These are phyloP conservation scores for Cynocephalus volans DNA, from an alignment of 2,113 vertebrate species.

Conservation along the genomic window DNA sequence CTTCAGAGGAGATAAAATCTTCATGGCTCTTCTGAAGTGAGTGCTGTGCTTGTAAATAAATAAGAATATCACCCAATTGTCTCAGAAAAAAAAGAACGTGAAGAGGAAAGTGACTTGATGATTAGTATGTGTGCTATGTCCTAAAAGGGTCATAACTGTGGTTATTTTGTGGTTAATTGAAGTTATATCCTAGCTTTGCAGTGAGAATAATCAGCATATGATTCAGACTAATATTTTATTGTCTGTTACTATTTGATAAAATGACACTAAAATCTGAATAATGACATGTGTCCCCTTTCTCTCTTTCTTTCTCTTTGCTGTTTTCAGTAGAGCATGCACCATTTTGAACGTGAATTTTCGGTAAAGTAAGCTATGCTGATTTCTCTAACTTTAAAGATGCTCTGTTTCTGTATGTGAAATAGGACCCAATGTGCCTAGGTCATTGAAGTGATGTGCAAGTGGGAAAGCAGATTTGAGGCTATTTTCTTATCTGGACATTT, in stretches of 20 bases:
- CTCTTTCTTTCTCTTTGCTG: constrained; percentile 89
- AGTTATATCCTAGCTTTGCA: background rate
- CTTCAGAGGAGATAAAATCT: background rate
- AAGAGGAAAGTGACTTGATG: background rate
- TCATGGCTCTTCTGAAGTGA: background rate
- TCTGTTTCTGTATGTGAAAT: constrained; percentile 87
- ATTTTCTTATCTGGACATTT: constrained; percentile 66
- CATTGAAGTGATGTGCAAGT: constrained; percentile 65
- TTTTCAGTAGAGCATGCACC: constrained; percentile 98
- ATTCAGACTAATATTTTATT: constrained; percentile 69
- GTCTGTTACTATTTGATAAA: constrained; percentile 84
- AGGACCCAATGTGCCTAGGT: constrained; percentile 74
- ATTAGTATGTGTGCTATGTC: background rate
- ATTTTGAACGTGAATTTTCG: constrained; percentile 97
- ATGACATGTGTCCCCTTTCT: constrained; percentile 85
- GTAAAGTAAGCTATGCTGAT: constrained; percentile 97
- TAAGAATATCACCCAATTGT: background rate
- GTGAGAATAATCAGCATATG: constrained; percentile 16
- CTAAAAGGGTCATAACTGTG: background rate
- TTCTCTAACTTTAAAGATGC: constrained; percentile 93
- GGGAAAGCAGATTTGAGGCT: constrained; percentile 63
- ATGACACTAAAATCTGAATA: constrained; percentile 86
- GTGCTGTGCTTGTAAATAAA: background rate
- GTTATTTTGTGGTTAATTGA: background rate
- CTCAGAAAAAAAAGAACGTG: background rate